Evolutionary conservation across 2,113 vertebrate genomes (phyloP).

Genomic region (Channa maculata): DNA sequence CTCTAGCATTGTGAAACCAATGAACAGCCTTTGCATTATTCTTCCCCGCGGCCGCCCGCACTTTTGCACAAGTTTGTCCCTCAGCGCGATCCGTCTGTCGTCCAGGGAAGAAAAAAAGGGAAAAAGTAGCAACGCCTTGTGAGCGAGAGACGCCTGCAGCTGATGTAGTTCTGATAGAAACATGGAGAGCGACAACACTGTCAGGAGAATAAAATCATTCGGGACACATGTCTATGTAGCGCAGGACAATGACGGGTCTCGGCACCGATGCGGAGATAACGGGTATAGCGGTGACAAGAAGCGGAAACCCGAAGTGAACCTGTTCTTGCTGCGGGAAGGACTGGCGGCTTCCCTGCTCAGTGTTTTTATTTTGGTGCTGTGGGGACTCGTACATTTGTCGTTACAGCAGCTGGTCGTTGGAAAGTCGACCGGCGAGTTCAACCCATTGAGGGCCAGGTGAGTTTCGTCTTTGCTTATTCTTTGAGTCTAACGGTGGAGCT

Average conservation of each 20-base stretch:
- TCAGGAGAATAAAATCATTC: constrained; percentile 77
- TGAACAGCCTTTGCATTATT: too few relatives aligned
- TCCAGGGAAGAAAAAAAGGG: not conserved
- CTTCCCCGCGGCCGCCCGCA: not conserved
- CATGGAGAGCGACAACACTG: constrained; percentile 83
- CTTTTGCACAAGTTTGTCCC: constrained; percentile 70
- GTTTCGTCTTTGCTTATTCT: not conserved
- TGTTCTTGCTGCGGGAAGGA: constrained; percentile 77
- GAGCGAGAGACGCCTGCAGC: constrained; percentile 45
- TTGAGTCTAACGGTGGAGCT: not conserved
- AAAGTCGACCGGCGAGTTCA: constrained; percentile 79
- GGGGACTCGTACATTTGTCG: constrained; percentile 83
- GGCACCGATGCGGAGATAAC: constrained; percentile 54
- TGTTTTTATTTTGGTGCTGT: constrained; percentile 80
- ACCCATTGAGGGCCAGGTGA: constrained; percentile 81
- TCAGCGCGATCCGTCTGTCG: constrained; percentile 63
- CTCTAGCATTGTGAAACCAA: too few relatives aligned
- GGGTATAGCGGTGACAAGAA: constrained; percentile 68
- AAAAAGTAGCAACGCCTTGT: constrained; percentile 27
- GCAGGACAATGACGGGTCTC: constrained; percentile 22
- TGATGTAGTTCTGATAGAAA: constrained; percentile 64
- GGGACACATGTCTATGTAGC: constrained; percentile 42
- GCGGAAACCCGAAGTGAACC: constrained; percentile 76
- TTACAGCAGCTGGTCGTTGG: constrained; percentile 82
- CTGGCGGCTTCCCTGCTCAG: constrained; percentile 71